Evolutionary conservation across 2,113 vertebrate genomes (phyloP), one percentile per base, ranked within the genome.

Genomic region (Anoplopoma fimbria): DNA sequence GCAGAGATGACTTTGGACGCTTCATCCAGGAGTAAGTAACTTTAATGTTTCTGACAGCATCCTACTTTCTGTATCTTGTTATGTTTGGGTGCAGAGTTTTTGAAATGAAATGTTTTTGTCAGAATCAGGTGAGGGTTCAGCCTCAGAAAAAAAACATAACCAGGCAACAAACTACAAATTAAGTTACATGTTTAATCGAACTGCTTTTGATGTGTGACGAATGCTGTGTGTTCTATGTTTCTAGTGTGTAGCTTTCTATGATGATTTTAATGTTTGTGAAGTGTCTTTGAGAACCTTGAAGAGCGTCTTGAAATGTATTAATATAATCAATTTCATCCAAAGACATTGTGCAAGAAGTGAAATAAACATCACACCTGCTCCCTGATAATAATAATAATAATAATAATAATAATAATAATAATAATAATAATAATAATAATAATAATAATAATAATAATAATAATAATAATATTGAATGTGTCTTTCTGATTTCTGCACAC

Each of bases 21-120:
- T 29, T 67, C 15, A 25, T 67, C 64, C 38, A 67, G 25, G n/a
- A 45, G 64, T 67, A 29, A 67, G 40, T 64, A 64, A 64, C 36
- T 40, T 64, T 67, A 17, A 67, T 27, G 14, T 42, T 67, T 67
- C 38, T 67, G 38, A 40, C n/a, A 45, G 13, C 15, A 29, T 45
- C 25, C 29, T 42, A 67, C n/a, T 19, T 45, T 42, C 5, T 67
- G 64, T 29, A 27, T 9, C n/a, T 63, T 36, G 9, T 23, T 63
- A 14, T 63, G 21, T 38, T 63, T n/a, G 61, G 5, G 34, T 36
- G 19, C n/a, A 57, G n/a, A 25, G n/a, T 25, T 27, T 57, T 57
- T 57, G 53, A 3, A 55, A 6, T 53, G 21, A 8, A 23, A n/a
- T 3, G 23, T 60, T 27, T 60, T 61, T 19, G 17, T 21, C 61